phyloP scores from a whole-genome alignment of 2,888 invertebrate genomes.

The Megastigmus dorsalis region DNA sequence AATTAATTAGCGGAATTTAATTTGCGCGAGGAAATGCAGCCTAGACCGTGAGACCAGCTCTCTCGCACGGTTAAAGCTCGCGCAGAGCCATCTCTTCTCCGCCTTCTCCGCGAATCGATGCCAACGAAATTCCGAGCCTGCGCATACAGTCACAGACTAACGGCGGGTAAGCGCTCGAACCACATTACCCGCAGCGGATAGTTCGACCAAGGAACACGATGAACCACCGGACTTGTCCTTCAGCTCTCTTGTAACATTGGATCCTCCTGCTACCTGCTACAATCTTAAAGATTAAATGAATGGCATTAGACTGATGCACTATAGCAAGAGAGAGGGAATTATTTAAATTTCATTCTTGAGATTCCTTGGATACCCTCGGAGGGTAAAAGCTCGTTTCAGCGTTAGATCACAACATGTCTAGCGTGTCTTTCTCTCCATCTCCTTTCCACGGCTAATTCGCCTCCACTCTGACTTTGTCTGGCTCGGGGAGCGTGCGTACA shows the following conservation, averaged over 20 bases:
- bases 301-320: no score
- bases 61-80: no score
- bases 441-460: no score
- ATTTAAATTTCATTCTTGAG: no score
- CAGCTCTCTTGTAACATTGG: no score
- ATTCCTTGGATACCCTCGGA: constrained; percentile 39
- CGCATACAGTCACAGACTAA: no score
- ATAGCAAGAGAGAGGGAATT: no score
- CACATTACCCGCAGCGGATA: constrained; percentile 22
- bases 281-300: no score
- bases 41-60: no score
- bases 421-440: background rate
- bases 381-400: constrained; percentile 28
- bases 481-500: constrained; percentile 24
- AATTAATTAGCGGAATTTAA: constrained; percentile 14
- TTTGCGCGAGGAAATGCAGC: background rate
- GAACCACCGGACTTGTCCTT: no score
- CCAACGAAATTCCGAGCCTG: background rate
- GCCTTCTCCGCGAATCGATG: constrained; percentile 11
- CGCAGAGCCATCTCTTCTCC: no score
- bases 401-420: background rate
- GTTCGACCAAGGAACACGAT: background rate
- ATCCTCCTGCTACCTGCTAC: no score
- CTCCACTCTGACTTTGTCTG: background rate
- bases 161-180: background rate